Conservation (phyloP, 2,113 vertebrate genomes). For the Tretioscincus oriximinensis region DNA sequence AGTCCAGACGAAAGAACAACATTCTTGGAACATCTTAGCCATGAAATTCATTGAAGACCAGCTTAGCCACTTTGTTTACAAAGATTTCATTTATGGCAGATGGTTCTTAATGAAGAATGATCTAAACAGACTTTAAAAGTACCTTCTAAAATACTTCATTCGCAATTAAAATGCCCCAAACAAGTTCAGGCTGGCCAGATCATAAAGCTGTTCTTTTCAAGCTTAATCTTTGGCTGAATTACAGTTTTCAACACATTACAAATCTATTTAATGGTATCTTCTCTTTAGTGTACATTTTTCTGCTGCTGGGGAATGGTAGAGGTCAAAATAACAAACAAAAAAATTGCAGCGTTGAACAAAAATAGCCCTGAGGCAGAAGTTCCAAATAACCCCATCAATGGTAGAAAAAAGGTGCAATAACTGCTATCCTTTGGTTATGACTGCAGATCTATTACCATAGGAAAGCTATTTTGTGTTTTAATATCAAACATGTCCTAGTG, state of each 20-base stretch:
- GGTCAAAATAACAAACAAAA: not conserved
- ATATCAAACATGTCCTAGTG: not conserved
- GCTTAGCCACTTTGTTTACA: constrained; percentile 16
- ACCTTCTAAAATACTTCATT: constrained; percentile 1
- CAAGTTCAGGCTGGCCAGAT: constrained; percentile 25
- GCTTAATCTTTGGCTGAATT: not conserved
- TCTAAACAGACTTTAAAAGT: constrained; percentile 26
- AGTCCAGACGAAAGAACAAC: constrained; percentile 26
- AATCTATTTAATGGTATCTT: constrained; percentile 21
- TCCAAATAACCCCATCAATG: not conserved
- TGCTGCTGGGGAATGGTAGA: not conserved
- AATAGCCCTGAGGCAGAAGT: not conserved
- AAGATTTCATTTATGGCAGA: constrained; percentile 10
- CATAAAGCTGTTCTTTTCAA: constrained; percentile 26
- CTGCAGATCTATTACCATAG: not conserved
- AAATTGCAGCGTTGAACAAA: not conserved
- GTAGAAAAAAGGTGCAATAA: not conserved
- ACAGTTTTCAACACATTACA: not conserved
- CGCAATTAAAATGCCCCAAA: constrained; percentile 29
- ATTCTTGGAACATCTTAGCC: constrained; percentile 30
- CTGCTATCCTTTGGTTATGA: not conserved
- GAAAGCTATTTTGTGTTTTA: not conserved
- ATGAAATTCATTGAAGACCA: constrained; percentile 20
- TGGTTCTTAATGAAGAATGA: constrained; percentile 28
- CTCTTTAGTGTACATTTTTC: not conserved